These are phyloP conservation scores for Myopa testacea DNA, from an alignment of 2,888 invertebrate species.

Conservation along the genomic window DNA sequence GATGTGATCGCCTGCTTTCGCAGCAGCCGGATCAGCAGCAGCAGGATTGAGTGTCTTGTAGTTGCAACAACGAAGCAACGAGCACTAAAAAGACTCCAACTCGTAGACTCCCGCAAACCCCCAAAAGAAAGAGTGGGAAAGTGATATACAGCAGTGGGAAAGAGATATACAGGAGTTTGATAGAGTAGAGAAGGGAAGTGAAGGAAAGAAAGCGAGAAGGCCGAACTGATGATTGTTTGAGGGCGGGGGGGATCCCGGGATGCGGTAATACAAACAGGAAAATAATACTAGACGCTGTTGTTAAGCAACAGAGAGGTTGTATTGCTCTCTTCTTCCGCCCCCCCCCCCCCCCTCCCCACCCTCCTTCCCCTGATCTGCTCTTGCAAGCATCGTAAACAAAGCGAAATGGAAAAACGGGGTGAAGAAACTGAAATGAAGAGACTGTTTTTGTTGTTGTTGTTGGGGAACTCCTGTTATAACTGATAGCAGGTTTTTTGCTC, in stretches of 20 bases:
- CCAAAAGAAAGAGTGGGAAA: neutral
- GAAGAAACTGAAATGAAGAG: too few species aligned
- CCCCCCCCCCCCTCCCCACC: neutral
- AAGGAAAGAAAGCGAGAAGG: too few species aligned
- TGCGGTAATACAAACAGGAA: slow-evolving; percentile 18
- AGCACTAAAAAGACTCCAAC: slow-evolving; percentile 42
- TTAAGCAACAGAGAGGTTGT: neutral
- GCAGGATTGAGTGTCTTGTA: neutral
- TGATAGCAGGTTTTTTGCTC: neutral
- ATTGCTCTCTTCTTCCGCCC: neutral
- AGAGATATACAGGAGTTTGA: neutral
- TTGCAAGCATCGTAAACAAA: too few species aligned
- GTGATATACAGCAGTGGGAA: neutral
- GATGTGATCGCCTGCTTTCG: neutral
- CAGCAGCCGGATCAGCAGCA: neutral
- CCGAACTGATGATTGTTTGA: too few species aligned
- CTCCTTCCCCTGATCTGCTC: neutral
- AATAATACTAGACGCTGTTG: slow-evolving; percentile 9
- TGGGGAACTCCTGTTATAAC: neutral
- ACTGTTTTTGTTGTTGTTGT: slow-evolving; percentile 39
- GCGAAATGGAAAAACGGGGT: too few species aligned
- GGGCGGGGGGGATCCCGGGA: neutral
- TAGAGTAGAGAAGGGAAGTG: neutral
- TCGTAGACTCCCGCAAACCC: slow-evolving; percentile 38
- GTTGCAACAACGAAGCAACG: neutral